A percentile compares a stretch with the other conserved stretches of the same genome.
phyloP scores from a whole-genome alignment of 2,888 invertebrate species.

The Caprella mutica region DNA sequence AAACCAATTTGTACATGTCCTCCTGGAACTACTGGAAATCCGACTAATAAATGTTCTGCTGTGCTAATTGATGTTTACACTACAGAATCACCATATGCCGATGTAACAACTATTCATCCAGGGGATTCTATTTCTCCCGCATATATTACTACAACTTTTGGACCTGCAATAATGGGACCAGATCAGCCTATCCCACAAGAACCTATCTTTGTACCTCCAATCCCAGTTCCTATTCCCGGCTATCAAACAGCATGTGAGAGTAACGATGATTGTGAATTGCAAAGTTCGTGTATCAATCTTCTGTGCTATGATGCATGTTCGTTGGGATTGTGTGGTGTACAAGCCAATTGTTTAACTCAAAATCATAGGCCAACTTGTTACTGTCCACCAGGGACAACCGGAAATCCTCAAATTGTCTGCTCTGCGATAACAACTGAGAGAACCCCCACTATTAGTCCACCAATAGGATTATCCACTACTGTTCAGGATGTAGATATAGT shows the following conservation, averaged over 20 bases:
- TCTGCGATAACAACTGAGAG: slow-evolving; percentile 7
- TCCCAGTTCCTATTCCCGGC: slow-evolving; percentile 10
- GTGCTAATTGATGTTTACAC: not conserved
- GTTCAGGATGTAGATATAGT: slow-evolving; percentile 38
- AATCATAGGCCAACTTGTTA: slow-evolving; percentile 45
- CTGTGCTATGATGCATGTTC: slow-evolving; percentile 66
- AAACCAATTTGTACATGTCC: slow-evolving; percentile 56
- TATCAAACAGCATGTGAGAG: slow-evolving; percentile 51
- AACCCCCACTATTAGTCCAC: not conserved
- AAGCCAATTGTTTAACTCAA: slow-evolving; percentile 66
- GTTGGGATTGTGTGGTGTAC: slow-evolving; percentile 56
- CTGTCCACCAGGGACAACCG: slow-evolving; percentile 68
- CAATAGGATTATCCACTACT: not conserved
- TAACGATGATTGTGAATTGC: slow-evolving; percentile 60
- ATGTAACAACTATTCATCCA: too few species aligned
- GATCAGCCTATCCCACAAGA: not conserved
- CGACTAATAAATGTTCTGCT: slow-evolving; percentile 15
- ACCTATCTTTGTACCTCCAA: slow-evolving; percentile 11
- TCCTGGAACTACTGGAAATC: slow-evolving; percentile 48
- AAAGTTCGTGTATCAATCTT: slow-evolving; percentile 59
- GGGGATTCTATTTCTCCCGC: not conserved
- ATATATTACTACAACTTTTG: slow-evolving; percentile 5
- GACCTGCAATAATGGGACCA: not conserved
- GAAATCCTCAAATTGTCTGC: slow-evolving; percentile 78
- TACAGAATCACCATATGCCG: too few species aligned